These are phyloP conservation scores for Ceratothoa steindachneri DNA, from an alignment of 2,888 invertebrate species.

Conservation along the genomic window DNA sequence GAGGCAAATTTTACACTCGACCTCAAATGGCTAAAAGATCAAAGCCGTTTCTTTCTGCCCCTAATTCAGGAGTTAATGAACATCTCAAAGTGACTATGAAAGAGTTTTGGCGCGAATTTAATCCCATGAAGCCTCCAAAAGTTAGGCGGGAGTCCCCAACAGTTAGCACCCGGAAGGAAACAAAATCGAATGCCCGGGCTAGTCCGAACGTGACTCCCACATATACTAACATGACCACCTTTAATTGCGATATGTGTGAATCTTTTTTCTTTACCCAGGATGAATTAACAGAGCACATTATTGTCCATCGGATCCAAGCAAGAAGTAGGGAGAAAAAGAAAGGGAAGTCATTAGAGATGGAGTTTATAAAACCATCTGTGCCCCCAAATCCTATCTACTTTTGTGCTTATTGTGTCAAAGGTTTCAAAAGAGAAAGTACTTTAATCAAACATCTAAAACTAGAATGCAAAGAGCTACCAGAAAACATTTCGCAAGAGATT, in stretches of 20 bases:
- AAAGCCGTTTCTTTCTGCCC: neutral
- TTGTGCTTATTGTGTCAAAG: neutral
- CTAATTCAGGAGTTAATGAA: constrained; percentile 7
- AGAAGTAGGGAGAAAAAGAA: neutral
- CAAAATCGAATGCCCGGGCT: neutral
- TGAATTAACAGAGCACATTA: constrained; percentile 17
- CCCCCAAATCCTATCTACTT: neutral
- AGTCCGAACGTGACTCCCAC: neutral
- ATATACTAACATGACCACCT: neutral
- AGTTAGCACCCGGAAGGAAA: too few relatives aligned
- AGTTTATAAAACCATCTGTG: neutral
- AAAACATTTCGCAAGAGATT: neutral
- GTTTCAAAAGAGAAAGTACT: neutral
- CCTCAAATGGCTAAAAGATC: constrained; percentile 14
- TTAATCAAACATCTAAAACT: neutral
- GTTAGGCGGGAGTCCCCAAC: too few relatives aligned
- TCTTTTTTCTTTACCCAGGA: constrained; percentile 1
- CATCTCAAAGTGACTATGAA: neutral
- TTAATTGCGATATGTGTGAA: constrained; percentile 18
- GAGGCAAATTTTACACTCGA: neutral
- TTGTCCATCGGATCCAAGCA: constrained; percentile 14
- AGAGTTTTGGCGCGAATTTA: constrained; percentile 2
- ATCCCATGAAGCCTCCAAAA: neutral
- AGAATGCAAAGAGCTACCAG: neutral
- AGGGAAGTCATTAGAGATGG: neutral